phyloP scores from a whole-genome alignment of 2,113 vertebrate species.

The Copsychus sechellarum region DNA sequence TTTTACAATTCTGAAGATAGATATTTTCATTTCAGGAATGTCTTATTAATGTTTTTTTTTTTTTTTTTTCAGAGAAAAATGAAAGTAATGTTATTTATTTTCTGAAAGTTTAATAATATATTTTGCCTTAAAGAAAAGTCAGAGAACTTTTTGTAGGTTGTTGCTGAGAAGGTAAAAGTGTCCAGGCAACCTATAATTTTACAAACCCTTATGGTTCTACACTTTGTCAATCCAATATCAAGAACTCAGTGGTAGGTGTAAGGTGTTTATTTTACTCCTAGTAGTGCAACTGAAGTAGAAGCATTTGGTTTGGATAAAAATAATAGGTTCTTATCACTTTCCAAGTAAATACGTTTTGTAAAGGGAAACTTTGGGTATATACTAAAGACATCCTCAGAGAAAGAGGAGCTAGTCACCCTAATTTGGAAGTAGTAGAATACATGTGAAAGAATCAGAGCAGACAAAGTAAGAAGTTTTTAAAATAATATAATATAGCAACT shows the following conservation, averaged over 20 bases:
- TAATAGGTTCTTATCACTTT: background rate
- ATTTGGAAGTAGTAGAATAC: background rate
- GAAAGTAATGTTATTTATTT: background rate
- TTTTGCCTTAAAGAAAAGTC: background rate
- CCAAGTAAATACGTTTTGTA: background rate
- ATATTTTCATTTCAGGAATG: background rate
- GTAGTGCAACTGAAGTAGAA: background rate
- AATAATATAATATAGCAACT: background rate
- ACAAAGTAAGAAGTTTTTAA: background rate
- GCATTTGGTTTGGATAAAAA: background rate
- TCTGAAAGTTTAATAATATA: background rate
- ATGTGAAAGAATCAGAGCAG: background rate
- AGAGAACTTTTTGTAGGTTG: background rate
- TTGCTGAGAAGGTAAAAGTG: background rate
- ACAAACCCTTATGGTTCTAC: background rate
- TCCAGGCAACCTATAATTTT: background rate
- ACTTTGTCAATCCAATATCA: background rate
- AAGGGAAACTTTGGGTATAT: background rate
- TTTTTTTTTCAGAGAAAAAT: background rate
- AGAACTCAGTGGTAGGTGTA: background rate
- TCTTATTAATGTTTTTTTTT: background rate
- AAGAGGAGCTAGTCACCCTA: background rate
- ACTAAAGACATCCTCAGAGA: background rate
- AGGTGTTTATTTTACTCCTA: background rate
- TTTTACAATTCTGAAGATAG: background rate